Percentiles rank a stretch among this genome's conserved stretches.
phyloP scores from a whole-genome alignment of 1,140 invertebrate species.

The Drosophila littoralis region DNA sequence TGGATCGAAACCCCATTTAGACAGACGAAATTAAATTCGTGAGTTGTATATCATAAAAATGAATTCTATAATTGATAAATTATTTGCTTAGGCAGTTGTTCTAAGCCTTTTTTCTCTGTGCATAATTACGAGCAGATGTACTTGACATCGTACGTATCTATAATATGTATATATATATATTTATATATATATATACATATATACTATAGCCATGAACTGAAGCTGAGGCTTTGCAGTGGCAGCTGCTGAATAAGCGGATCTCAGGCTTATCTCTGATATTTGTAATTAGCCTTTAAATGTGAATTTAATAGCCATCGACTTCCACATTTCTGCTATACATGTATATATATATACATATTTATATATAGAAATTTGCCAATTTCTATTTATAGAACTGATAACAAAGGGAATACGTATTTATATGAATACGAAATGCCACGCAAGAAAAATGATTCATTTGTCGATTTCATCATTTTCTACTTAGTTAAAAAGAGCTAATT shows the following conservation, averaged over 20 bases:
- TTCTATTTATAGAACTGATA: constrained; percentile 20
- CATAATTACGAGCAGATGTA: constrained; percentile 12
- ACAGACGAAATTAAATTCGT: too few relatives aligned
- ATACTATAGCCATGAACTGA: constrained; percentile 20
- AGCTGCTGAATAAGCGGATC: not conserved
- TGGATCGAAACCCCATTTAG: too few relatives aligned
- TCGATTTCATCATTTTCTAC: too few relatives aligned
- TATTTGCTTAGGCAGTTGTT: too few relatives aligned
- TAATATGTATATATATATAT: not conserved
- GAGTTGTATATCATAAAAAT: not conserved
- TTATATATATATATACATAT: not conserved
- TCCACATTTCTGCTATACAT: not conserved
- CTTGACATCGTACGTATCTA: constrained; percentile 4
- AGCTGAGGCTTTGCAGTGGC: not conserved
- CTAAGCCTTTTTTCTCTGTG: constrained; percentile 17
- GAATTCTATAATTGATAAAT: not conserved
- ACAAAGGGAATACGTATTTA: not conserved
- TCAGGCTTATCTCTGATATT: constrained; percentile 25
- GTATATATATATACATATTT: not conserved
- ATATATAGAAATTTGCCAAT: constrained; percentile 15
- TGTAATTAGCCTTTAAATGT: constrained; percentile 50
- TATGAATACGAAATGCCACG: too few relatives aligned
- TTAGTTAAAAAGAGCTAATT: too few relatives aligned
- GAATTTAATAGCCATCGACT: constrained; percentile 18
- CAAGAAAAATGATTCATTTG: too few relatives aligned